Conservation (phyloP, 2,797 vertebrate genomes). For the Mareca strepera region DNA sequence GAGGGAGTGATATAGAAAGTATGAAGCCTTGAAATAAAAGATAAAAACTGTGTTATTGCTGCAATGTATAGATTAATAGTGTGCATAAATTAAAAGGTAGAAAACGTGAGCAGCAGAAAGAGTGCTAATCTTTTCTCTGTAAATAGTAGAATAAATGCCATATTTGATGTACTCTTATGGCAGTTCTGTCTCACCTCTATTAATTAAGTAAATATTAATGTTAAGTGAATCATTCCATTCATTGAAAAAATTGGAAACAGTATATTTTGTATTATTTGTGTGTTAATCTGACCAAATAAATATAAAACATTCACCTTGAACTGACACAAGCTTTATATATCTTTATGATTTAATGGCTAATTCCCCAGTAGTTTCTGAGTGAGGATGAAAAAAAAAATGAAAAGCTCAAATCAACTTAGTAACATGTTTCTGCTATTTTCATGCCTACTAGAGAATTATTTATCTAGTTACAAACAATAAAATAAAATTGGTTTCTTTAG, state of each 20-base stretch:
- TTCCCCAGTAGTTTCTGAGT: not conserved
- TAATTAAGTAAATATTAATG: not conserved
- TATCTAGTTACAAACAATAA: conserved; percentile 48
- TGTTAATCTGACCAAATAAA: not conserved
- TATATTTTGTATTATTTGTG: not conserved
- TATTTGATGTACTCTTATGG: not conserved
- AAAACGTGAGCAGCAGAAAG: not conserved
- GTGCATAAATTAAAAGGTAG: not conserved
- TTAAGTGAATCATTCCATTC: not conserved
- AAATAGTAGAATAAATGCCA: not conserved
- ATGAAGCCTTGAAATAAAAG: not conserved
- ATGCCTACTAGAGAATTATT: conserved; percentile 37
- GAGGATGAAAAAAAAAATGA: not conserved
- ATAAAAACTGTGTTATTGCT: not conserved
- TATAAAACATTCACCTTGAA: not conserved
- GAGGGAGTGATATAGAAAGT: not conserved
- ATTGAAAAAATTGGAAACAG: not conserved
- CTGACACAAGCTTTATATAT: not conserved
- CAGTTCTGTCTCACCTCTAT: not conserved
- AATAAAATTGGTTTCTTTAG: conserved; percentile 54
- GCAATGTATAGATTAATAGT: not conserved
- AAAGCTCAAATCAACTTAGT: not conserved
- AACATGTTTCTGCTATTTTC: not conserved
- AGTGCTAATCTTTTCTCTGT: not conserved
- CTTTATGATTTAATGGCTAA: not conserved